phyloP scores from a whole-genome alignment of 2,113 vertebrate genomes.

The Cygnus atratus region DNA sequence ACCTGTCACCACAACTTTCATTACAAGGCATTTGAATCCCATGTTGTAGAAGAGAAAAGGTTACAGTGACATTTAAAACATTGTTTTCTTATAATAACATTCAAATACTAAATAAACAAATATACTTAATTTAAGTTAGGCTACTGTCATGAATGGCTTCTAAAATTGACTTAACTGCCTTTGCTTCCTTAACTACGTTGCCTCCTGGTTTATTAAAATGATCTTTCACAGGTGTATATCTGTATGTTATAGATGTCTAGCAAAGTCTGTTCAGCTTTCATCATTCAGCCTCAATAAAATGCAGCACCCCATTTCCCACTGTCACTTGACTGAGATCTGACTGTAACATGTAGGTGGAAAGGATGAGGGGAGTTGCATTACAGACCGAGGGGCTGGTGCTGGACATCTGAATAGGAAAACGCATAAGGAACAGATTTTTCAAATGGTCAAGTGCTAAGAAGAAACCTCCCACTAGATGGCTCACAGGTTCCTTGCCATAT shows the following conservation, averaged over 20 bases:
- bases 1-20: background rate
- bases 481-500: background rate
- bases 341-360: background rate
- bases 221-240: background rate
- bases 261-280: background rate
- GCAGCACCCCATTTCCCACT: background rate
- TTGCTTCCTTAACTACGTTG: background rate
- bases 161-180: background rate
- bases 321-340: background rate
- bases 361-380: background rate
- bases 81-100: background rate
- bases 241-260: background rate
- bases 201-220: background rate
- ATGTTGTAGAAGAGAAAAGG: background rate
- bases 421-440: background rate
- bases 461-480: constrained; percentile 54
- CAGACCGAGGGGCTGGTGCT: background rate
- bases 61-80: background rate
- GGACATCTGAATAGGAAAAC: background rate
- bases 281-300: background rate
- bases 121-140: background rate
- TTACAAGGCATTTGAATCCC: background rate
- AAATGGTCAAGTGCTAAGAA: background rate
- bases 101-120: background rate
- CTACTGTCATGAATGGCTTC: background rate